Evolutionary conservation across 2,888 invertebrate genomes (phyloP).

Genomic region (Nemotelus pantherinus): DNA sequence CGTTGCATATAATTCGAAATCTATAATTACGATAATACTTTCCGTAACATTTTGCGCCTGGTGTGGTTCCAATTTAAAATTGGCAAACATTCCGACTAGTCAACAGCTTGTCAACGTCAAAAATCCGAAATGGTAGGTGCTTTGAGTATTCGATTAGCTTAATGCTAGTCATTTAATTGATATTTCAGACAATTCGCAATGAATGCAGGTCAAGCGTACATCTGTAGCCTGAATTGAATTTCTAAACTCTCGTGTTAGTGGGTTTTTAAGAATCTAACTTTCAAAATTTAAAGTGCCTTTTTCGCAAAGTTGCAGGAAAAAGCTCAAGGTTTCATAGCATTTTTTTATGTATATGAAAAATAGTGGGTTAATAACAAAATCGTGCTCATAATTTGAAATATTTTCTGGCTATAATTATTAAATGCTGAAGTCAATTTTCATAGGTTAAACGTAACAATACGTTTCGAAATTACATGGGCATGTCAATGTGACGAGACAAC

Average conservation of each 20-base stretch:
- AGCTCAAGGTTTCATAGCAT: too few species aligned
- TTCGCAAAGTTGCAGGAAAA: too few species aligned
- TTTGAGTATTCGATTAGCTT: background rate
- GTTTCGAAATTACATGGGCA: background rate
- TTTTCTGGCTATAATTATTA: too few species aligned
- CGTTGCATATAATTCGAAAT: background rate
- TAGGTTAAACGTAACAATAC: constrained; percentile 15
- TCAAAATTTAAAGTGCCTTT: too few species aligned
- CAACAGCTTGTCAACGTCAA: constrained; percentile 14
- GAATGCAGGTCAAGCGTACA: too few species aligned
- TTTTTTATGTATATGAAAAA: background rate
- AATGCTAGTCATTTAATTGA: too few species aligned
- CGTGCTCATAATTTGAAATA: background rate
- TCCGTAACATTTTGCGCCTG: constrained; percentile 16
- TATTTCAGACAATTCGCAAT: too few species aligned
- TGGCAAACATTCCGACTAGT: constrained; percentile 19
- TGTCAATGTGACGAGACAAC: constrained; percentile 19
- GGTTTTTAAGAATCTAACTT: too few species aligned
- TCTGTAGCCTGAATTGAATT: too few species aligned
- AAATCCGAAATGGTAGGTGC: background rate
- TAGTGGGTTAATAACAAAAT: background rate
- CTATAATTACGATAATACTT: background rate
- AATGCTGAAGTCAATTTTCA: constrained; percentile 35
- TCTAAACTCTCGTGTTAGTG: too few species aligned
- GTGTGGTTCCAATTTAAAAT: background rate